These are phyloP conservation scores for Oreochromis aureus DNA, from an alignment of 2,113 vertebrate species.

Conservation along the genomic window DNA sequence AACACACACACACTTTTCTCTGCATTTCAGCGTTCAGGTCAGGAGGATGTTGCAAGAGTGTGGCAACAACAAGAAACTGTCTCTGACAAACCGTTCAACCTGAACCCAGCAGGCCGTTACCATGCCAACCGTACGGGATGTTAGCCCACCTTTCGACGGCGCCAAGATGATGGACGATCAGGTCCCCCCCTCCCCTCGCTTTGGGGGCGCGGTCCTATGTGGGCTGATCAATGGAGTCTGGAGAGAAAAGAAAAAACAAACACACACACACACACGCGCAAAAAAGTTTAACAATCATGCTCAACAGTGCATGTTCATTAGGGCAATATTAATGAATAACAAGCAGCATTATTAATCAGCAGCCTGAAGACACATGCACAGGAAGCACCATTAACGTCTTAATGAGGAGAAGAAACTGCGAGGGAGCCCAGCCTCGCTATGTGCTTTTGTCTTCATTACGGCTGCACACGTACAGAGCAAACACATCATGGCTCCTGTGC, in stretches of 20 bases:
- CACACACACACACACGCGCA: not conserved
- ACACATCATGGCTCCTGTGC: not conserved
- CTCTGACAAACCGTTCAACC: slow-evolving; percentile 54
- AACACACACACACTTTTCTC: slow-evolving; percentile 8
- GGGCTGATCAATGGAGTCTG: slow-evolving; percentile 45
- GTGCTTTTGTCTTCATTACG: slow-evolving; percentile 48
- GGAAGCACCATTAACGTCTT: slow-evolving; percentile 53
- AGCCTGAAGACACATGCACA: slow-evolving; percentile 48
- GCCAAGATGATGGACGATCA: slow-evolving; percentile 58
- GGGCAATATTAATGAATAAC: slow-evolving; percentile 49
- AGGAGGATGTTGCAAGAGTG: slow-evolving; percentile 66
- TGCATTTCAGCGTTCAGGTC: slow-evolving; percentile 36
- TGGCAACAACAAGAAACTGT: slow-evolving; percentile 65
- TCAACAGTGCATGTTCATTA: slow-evolving; percentile 37
- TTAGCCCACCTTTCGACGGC: slow-evolving; percentile 66
- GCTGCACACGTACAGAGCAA: not conserved
- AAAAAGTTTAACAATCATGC: slow-evolving; percentile 35
- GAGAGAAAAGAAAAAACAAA: not conserved
- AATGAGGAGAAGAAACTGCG: slow-evolving; percentile 46
- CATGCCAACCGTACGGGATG: slow-evolving; percentile 66
- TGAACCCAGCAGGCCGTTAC: slow-evolving; percentile 63
- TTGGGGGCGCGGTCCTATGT: slow-evolving; percentile 28
- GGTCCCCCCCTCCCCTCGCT: slow-evolving; percentile 32
- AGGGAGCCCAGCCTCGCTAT: not conserved
- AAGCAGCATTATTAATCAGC: slow-evolving; percentile 56